A percentile compares a stretch with the other conserved stretches of the same genome.
Evolutionary conservation across 2,797 vertebrate genomes (phyloP).

Genomic region (Catharus ustulatus): DNA sequence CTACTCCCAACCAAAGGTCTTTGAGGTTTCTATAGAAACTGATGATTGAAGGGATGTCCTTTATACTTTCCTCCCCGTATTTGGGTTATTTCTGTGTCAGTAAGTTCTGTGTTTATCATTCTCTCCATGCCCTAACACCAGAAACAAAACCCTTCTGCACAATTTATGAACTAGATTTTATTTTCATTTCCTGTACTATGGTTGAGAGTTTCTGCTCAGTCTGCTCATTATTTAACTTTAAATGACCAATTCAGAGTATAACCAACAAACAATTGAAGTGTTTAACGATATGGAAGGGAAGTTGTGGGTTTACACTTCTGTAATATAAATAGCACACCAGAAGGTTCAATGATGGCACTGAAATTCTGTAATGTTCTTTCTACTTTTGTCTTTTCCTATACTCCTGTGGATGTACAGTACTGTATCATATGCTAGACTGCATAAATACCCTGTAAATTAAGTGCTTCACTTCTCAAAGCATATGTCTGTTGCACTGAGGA

Average conservation of each 20-base stretch:
- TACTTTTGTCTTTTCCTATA: slow-evolving; percentile 80
- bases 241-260: slow-evolving; percentile 32
- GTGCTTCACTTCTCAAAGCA: slow-evolving; percentile 78
- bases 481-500: slow-evolving; percentile 83
- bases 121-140: slow-evolving; percentile 22
- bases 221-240: slow-evolving; percentile 31
- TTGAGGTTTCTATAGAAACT: slow-evolving; percentile 85
- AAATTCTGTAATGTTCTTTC: slow-evolving; percentile 79
- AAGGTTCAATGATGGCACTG: slow-evolving; percentile 70
- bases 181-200: slow-evolving; percentile 35
- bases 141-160: slow-evolving; percentile 59
- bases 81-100: slow-evolving; percentile 79
- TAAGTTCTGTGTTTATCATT: slow-evolving; percentile 62
- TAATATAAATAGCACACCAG: slow-evolving; percentile 68
- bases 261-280: slow-evolving; percentile 42
- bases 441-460: slow-evolving; percentile 80
- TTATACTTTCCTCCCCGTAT: slow-evolving; percentile 77
- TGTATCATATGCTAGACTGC: slow-evolving; percentile 79
- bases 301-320: slow-evolving; percentile 66
- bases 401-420: slow-evolving; percentile 80
- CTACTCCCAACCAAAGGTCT: slow-evolving; percentile 84
- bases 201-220: slow-evolving; percentile 43
- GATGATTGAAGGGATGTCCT: slow-evolving; percentile 78
- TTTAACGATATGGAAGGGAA: slow-evolving; percentile 37
- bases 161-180: slow-evolving; percentile 61